Percentiles rank a stretch among this genome's conserved stretches.
These are phyloP conservation scores for Chironomus tentans DNA, from an alignment of 2,888 invertebrate species.

Conservation along the genomic window DNA sequence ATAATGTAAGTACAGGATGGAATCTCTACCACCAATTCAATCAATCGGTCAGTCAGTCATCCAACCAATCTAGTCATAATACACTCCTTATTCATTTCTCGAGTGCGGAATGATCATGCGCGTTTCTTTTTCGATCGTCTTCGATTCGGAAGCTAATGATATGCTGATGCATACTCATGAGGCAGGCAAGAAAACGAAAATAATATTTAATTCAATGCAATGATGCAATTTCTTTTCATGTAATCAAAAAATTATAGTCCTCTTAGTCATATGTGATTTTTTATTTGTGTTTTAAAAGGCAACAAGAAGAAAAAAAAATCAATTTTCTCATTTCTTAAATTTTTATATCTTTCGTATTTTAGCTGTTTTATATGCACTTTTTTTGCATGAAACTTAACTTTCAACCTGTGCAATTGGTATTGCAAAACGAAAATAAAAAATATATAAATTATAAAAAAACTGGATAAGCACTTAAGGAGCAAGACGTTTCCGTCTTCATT, in stretches of 20 bases:
- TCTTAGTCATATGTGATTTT: not conserved
- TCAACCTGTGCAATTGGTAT: not conserved
- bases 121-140: no score
- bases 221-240: conserved; percentile 2
- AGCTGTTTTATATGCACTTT: no score
- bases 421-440: not conserved
- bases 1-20: no score
- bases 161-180: no score
- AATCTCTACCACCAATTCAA: no score
- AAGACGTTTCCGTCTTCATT: not conserved
- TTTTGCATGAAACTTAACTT: conserved; percentile 1
- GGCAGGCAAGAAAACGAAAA: not conserved
- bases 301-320: not conserved
- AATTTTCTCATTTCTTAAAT: not conserved
- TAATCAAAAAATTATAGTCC: not conserved
- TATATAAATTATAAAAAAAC: not conserved
- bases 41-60: no score
- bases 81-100: no score
- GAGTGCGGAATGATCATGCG: no score
- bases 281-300: not conserved
- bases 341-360: no score
- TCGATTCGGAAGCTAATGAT: no score
- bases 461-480: conserved; percentile 4
- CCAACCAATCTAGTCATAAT: no score
- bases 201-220: not conserved